These are phyloP conservation scores for Tigriopus japonicus DNA, from an alignment of 1,140 invertebrate genomes.

Conservation along the genomic window DNA sequence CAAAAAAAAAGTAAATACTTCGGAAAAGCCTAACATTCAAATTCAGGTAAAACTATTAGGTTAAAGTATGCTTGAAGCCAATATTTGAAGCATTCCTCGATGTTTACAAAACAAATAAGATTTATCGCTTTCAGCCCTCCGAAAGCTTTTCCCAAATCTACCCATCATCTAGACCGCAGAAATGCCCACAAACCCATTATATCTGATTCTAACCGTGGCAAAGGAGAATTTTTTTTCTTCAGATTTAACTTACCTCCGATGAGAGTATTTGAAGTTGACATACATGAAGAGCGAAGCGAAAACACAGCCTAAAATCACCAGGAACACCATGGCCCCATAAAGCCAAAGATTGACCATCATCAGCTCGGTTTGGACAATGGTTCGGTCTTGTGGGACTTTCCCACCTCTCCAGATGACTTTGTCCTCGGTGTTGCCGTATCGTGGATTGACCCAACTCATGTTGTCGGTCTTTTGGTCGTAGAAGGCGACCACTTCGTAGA, in stretches of 20 bases:
- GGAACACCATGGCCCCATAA: conserved; percentile 72
- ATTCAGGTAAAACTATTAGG: no score
- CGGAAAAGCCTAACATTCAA: no score
- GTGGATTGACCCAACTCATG: conserved; percentile 62
- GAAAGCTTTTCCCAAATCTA: no score
- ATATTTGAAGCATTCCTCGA: no score
- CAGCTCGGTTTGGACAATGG: conserved; percentile 60
- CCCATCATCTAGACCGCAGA: no score
- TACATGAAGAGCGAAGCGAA: conserved; percentile 59
- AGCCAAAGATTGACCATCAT: conserved; percentile 66
- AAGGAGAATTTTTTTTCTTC: neutral
- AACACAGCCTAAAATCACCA: conserved; percentile 64
- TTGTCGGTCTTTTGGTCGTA: conserved; percentile 90
- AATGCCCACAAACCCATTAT: no score
- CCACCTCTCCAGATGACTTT: conserved; percentile 32
- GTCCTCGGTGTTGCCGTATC: neutral
- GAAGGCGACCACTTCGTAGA: conserved; percentile 84
- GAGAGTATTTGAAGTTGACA: conserved; percentile 73
- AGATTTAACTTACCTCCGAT: conserved; percentile 53
- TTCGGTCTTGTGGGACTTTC: conserved; percentile 74
- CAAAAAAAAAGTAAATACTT: no score
- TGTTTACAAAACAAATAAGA: no score
- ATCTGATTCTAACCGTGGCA: no score
- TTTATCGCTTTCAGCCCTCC: no score
- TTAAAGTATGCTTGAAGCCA: no score